phyloP scores from a whole-genome alignment of 2,113 vertebrate genomes.

The Pterophyllum scalare region DNA sequence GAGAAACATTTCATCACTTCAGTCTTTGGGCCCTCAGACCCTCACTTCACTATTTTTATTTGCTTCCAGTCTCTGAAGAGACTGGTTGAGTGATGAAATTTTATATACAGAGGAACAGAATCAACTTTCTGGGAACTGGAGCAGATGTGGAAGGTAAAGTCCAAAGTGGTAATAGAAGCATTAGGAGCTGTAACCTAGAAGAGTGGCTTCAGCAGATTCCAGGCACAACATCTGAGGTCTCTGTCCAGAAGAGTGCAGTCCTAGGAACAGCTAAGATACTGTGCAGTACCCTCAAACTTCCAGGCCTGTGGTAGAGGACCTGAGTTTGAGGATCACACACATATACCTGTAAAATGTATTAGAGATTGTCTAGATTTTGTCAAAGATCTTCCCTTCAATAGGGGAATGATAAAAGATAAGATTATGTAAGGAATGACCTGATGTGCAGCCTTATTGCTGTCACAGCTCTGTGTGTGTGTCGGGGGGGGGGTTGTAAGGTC shows the following conservation, averaged over 20 bases:
- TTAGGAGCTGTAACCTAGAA: neutral
- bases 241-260: neutral
- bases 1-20: too few species aligned
- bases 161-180: neutral
- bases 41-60: too few species aligned
- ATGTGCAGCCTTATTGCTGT: neutral
- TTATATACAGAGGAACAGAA: neutral
- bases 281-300: neutral
- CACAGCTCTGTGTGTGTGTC: constrained; percentile 1
- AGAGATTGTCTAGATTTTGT: neutral
- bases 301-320: neutral
- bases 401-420: neutral
- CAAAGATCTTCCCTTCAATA: neutral
- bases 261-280: neutral
- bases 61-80: too few species aligned
- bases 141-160: neutral
- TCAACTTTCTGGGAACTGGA: neutral
- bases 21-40: too few species aligned
- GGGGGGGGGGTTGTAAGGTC: too few species aligned
- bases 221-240: neutral
- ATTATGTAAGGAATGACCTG: neutral
- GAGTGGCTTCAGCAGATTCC: neutral
- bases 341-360: neutral
- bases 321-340: neutral
- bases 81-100: neutral